Evolutionary conservation across 2,113 vertebrate species (phyloP).

Genomic region (Urocolius indicus): DNA sequence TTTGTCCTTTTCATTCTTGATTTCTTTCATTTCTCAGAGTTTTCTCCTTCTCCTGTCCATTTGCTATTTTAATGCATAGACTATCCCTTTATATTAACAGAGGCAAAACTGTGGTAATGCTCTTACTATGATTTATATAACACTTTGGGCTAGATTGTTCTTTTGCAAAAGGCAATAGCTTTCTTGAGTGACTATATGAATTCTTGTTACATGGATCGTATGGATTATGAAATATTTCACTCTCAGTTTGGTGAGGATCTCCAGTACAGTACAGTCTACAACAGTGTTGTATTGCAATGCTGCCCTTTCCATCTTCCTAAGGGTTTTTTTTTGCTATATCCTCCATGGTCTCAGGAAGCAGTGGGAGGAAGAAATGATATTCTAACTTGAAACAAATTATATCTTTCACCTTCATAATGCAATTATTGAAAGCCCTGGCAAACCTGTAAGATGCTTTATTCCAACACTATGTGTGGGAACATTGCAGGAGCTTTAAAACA

Average conservation of each 20-base stretch:
- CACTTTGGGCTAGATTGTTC: not conserved
- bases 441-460: not conserved
- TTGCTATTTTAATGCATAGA: not conserved
- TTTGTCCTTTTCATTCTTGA: not conserved
- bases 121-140: slow-evolving; percentile 37
- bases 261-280: not conserved
- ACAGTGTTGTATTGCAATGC: not conserved
- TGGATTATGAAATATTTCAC: not conserved
- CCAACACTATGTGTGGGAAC: not conserved
- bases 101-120: not conserved
- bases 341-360: not conserved
- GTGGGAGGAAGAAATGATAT: not conserved
- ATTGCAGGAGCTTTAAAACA: not conserved
- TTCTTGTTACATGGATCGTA: not conserved
- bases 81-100: not conserved
- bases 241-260: not conserved
- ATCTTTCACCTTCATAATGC: not conserved
- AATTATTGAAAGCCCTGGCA: not conserved
- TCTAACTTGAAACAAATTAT: not conserved
- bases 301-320: not conserved
- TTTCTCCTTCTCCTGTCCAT: not conserved
- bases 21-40: not conserved
- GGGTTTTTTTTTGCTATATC: not conserved
- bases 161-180: not conserved
- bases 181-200: not conserved